phyloP scores from a whole-genome alignment of 2,888 invertebrate genomes.

The Eristalis arbustorum region DNA sequence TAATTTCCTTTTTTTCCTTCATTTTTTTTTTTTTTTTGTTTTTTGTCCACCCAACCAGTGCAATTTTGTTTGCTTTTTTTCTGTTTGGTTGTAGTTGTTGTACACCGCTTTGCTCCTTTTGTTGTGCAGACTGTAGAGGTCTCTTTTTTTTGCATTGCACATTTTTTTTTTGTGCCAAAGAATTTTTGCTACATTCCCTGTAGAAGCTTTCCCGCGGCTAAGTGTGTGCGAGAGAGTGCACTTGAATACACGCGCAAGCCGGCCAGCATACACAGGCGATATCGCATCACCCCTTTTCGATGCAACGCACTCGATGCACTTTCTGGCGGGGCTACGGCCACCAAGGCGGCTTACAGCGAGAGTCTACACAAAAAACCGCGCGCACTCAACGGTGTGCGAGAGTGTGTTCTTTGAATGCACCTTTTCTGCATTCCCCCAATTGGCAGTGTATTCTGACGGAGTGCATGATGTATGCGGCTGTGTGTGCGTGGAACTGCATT shows the following conservation, averaged over 20 bases:
- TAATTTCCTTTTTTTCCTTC: conserved; percentile 65
- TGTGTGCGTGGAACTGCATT: conserved; percentile 5
- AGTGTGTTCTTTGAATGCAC: conserved; percentile 50
- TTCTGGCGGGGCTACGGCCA: conserved; percentile 18
- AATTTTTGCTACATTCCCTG: conserved; percentile 51
- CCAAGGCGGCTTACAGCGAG: conserved; percentile 18
- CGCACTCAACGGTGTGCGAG: conserved; percentile 27
- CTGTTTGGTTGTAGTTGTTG: conserved; percentile 17
- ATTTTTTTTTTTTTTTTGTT: conserved; percentile 30
- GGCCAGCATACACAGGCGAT: conserved; percentile 1
- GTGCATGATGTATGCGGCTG: too few relatives aligned
- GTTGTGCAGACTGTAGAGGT: conserved; percentile 10
- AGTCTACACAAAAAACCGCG: conserved; percentile 21
- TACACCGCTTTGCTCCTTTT: conserved; percentile 31
- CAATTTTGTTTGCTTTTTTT: conserved; percentile 48
- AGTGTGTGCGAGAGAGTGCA: conserved; percentile 62
- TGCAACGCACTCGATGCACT: conserved; percentile 57
- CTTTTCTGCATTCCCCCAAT: conserved; percentile 52
- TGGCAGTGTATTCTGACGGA: background rate
- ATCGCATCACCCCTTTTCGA: conserved; percentile 49
- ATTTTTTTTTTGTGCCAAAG: conserved; percentile 30
- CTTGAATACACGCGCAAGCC: conserved; percentile 49
- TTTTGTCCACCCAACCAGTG: conserved; percentile 45
- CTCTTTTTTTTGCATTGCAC: conserved; percentile 9
- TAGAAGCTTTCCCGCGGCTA: conserved; percentile 57